Conservation (phyloP, 2,797 vertebrate genomes). For the Microctenopoma steveboyesi region DNA sequence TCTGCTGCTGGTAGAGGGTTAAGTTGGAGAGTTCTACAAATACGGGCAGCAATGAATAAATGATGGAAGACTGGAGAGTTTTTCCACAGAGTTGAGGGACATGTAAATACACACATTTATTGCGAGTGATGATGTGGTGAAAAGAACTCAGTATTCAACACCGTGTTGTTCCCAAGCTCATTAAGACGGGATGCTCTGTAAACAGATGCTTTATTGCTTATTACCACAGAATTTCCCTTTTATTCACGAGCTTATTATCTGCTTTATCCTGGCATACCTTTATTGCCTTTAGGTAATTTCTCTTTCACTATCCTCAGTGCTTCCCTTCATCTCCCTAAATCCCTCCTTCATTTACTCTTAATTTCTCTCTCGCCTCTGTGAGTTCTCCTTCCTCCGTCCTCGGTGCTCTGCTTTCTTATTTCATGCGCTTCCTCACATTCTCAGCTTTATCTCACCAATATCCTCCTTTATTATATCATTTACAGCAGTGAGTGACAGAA, state of each 20-base stretch:
- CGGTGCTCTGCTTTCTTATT: neutral
- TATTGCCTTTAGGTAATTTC: constrained; percentile 39
- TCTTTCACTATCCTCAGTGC: neutral
- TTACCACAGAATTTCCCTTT: constrained; percentile 38
- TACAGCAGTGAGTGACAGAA: constrained; percentile 7
- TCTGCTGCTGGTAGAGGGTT: constrained; percentile 4
- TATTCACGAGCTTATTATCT: constrained; percentile 41
- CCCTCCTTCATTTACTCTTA: constrained; percentile 65
- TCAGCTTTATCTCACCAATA: constrained; percentile 9
- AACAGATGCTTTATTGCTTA: constrained; percentile 29
- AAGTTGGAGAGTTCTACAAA: constrained; percentile 21
- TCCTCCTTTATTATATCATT: constrained; percentile 19
- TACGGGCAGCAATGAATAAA: constrained; percentile 47
- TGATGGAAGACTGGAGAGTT: constrained; percentile 38
- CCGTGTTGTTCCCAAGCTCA: constrained; percentile 12
- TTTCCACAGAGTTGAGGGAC: constrained; percentile 35
- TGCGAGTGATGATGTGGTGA: neutral
- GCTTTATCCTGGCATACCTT: constrained; percentile 20
- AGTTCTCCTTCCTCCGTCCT: neutral
- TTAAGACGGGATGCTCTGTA: neutral
- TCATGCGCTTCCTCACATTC: constrained; percentile 22
- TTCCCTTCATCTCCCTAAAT: constrained; percentile 45
- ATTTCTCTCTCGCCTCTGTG: constrained; percentile 31
- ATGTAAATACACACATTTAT: constrained; percentile 27
- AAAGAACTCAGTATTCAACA: neutral